Evolutionary conservation across 2,888 invertebrate genomes (phyloP).

Genomic region (Clistopyga incitator): DNA sequence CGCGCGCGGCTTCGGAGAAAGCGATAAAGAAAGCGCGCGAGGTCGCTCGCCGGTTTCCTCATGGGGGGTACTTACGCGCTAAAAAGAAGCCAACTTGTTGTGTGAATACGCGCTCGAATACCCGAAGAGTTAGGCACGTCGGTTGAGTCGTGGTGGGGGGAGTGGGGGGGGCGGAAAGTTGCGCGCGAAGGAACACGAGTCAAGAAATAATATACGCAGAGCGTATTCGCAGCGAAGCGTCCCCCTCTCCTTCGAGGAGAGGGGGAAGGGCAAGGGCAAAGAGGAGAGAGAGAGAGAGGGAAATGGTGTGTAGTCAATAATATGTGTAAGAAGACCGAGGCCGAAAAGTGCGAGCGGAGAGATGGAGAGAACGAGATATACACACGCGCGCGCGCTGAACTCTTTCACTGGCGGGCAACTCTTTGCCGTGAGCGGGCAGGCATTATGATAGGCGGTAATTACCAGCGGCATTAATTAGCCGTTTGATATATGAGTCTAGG

Average conservation of each 20-base stretch:
- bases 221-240: constrained; percentile 15
- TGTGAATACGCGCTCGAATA: constrained; percentile 52
- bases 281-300: background rate
- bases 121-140: constrained; percentile 9
- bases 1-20: background rate
- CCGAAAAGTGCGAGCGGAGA: constrained; percentile 25
- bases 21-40: constrained; percentile 27
- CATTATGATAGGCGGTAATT: constrained; percentile 80
- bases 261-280: no score
- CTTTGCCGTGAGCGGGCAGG: constrained; percentile 72
- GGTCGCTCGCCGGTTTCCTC: constrained; percentile 55
- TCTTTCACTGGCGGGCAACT: constrained; percentile 51
- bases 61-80: constrained; percentile 43
- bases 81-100: constrained; percentile 47
- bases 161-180: constrained; percentile 55
- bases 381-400: background rate
- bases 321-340: constrained; percentile 45
- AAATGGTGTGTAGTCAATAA: constrained; percentile 40
- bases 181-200: constrained; percentile 37
- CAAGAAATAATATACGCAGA: constrained; percentile 24
- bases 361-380: constrained; percentile 35
- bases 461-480: constrained; percentile 80
- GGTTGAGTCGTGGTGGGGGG: constrained; percentile 42
- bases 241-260: no score
- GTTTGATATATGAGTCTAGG: constrained; percentile 79